A percentile compares a stretch with the other conserved stretches of the same genome.
phyloP scores from a whole-genome alignment of 1,140 invertebrate genomes.

The Saccostrea cuccullata region DNA sequence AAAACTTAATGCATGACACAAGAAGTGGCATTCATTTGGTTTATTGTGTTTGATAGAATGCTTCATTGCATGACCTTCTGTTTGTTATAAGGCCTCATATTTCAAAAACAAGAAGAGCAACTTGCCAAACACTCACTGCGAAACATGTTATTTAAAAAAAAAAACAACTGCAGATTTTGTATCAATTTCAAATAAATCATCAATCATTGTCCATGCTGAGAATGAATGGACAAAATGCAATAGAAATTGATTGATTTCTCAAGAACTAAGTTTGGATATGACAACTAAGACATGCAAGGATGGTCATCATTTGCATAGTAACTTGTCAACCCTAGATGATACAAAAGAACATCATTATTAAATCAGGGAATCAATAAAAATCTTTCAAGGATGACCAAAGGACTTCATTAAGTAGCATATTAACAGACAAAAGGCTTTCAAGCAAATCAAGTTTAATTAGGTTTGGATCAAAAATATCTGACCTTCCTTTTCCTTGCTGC shows the following conservation, averaged over 20 bases:
- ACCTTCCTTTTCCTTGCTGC: not conserved
- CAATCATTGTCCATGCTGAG: not conserved
- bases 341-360: not conserved
- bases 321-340: not conserved
- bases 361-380: constrained; percentile 2
- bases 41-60: not conserved
- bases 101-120: not conserved
- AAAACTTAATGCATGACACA: constrained; percentile 30
- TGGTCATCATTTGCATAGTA: not conserved
- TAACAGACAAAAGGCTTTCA: not conserved
- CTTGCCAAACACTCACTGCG: not conserved
- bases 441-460: not conserved
- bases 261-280: no score
- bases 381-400: not conserved
- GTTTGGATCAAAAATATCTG: not conserved
- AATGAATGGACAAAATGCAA: not conserved
- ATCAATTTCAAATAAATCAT: no score
- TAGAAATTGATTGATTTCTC: no score
- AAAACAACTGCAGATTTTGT: not conserved
- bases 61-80: not conserved
- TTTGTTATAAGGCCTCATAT: not conserved
- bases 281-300: not conserved
- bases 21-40: constrained; percentile 13
- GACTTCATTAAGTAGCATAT: not conserved
- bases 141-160: not conserved